Conservation (phyloP, 2,797 vertebrate genomes). For the Myripristis jacobus region DNA sequence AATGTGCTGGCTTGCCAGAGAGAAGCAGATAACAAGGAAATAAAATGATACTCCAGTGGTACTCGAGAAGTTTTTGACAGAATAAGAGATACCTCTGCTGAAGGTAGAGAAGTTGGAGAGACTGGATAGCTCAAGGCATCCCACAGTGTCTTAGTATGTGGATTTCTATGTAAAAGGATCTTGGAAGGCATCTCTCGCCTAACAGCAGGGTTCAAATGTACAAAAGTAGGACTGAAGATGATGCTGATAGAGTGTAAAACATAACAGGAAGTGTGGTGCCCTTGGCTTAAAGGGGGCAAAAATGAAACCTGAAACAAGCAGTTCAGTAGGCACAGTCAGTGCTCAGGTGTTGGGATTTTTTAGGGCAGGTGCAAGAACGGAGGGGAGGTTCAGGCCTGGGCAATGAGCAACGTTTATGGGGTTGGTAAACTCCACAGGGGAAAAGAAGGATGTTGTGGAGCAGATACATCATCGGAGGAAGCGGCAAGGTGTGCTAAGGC, state of each 20-base stretch:
- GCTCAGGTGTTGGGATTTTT: conserved; percentile 2
- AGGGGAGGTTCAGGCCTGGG: background rate
- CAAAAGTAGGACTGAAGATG: conserved; percentile 5
- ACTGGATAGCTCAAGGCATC: conserved; percentile 15
- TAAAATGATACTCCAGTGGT: too few relatives aligned
- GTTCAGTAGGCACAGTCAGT: conserved; percentile 4
- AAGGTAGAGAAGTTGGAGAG: background rate
- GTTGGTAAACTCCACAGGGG: conserved; percentile 1
- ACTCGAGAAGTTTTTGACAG: background rate
- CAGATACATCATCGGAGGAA: conserved; percentile 1
- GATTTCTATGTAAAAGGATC: background rate
- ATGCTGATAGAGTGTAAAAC: conserved; percentile 1
- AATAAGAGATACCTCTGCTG: conserved; percentile 32
- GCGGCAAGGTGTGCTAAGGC: conserved; percentile 7
- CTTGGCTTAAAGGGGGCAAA: too few relatives aligned
- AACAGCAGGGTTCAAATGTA: background rate
- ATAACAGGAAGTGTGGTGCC: too few relatives aligned
- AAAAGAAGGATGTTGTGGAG: background rate
- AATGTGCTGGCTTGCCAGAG: too few relatives aligned
- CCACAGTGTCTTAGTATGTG: conserved; percentile 12
- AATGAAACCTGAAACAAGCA: conserved; percentile 7
- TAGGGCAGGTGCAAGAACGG: conserved; percentile 20
- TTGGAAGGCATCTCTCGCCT: background rate
- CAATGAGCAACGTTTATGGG: background rate
- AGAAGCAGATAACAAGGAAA: too few relatives aligned